These are phyloP conservation scores for Sceloporus tristichus DNA, from an alignment of 2,113 vertebrate genomes.

Conservation along the genomic window DNA sequence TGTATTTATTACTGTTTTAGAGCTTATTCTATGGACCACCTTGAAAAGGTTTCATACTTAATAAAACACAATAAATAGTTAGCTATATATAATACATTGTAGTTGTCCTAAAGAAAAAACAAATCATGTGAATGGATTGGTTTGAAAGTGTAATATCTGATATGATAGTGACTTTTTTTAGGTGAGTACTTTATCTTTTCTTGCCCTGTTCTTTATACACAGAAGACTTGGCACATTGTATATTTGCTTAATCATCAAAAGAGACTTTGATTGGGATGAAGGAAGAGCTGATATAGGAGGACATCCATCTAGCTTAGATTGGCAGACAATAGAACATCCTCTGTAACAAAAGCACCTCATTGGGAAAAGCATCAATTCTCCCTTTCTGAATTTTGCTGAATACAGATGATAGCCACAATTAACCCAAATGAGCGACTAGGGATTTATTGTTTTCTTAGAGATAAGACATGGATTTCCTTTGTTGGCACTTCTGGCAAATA, in stretches of 20 bases:
- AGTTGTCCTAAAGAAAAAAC: neutral
- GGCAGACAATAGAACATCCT: slow-evolving; percentile 72
- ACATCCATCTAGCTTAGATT: slow-evolving; percentile 50
- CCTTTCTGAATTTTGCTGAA: slow-evolving; percentile 76
- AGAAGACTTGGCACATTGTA: slow-evolving; percentile 21
- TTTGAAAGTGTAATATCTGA: slow-evolving; percentile 48
- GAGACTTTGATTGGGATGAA: neutral
- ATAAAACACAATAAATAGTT: neutral
- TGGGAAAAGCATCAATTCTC: slow-evolving; percentile 60
- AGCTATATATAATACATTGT: slow-evolving; percentile 2
- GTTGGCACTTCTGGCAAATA: slow-evolving; percentile 77
- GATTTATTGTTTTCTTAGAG: slow-evolving; percentile 82
- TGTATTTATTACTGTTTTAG: neutral
- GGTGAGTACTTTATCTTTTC: slow-evolving; percentile 39
- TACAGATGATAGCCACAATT: slow-evolving; percentile 83
- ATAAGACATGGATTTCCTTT: slow-evolving; percentile 77
- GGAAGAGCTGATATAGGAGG: slow-evolving; percentile 43
- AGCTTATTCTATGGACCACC: neutral
- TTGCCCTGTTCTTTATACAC: slow-evolving; percentile 33
- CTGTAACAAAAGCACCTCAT: slow-evolving; percentile 54
- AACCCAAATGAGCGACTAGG: slow-evolving; percentile 79
- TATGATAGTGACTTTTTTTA: slow-evolving; percentile 62
- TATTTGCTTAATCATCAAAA: neutral
- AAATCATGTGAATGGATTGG: slow-evolving; percentile 29
- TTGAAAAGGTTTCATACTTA: neutral